Conservation (phyloP, 2,888 invertebrate species). For the Harpagoxenus sublaevis region DNA sequence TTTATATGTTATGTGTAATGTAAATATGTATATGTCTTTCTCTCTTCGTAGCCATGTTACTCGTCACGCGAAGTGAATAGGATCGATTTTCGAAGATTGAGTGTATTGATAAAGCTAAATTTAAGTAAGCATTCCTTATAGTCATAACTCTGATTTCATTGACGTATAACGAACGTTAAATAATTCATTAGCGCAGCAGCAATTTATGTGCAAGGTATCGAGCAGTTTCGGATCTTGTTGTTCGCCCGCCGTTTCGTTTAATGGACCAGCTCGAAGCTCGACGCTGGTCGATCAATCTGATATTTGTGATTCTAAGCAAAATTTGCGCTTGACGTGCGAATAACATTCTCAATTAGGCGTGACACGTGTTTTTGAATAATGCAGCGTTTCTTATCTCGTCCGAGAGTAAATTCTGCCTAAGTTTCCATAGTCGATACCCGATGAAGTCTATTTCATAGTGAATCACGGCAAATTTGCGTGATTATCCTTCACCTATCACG, state of each 20-base stretch:
- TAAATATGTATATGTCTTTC: constrained; percentile 31
- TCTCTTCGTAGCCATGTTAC: too few relatives aligned
- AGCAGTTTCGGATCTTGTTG: not conserved
- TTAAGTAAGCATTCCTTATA: constrained; percentile 33
- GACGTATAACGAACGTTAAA: constrained; percentile 41
- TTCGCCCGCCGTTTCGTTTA: constrained; percentile 10
- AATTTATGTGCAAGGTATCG: constrained; percentile 33
- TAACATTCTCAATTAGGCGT: constrained; percentile 35
- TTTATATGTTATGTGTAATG: not conserved
- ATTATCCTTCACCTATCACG: constrained; percentile 8
- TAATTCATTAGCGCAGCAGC: constrained; percentile 41
- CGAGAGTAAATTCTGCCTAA: not conserved
- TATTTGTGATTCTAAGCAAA: constrained; percentile 45
- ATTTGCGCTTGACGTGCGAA: constrained; percentile 7
- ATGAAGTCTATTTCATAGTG: constrained; percentile 27
- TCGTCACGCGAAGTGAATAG: not conserved
- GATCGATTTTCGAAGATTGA: constrained; percentile 25
- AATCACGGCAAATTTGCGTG: constrained; percentile 3
- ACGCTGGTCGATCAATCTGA: constrained; percentile 10
- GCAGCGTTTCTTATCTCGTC: constrained; percentile 23
- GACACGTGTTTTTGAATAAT: constrained; percentile 46
- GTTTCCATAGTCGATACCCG: not conserved
- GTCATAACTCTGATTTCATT: constrained; percentile 16
- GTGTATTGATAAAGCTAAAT: constrained; percentile 34
- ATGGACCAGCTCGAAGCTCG: constrained; percentile 1